Percentiles rank a stretch among this genome's conserved stretches.
Evolutionary conservation across 2,113 vertebrate species (phyloP).

Genomic region (Pollimyrus isidori): DNA sequence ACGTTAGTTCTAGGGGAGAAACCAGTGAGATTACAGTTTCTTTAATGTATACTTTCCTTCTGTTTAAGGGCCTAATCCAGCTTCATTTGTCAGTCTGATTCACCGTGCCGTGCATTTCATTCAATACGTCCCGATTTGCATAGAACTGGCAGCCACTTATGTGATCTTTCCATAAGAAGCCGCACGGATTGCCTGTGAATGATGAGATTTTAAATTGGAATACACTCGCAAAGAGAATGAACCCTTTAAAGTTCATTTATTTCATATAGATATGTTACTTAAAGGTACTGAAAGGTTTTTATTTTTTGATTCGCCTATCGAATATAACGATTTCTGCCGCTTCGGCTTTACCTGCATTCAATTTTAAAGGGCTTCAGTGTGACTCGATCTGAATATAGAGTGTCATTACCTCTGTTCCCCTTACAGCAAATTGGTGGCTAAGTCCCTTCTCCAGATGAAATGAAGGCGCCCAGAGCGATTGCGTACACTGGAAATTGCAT

Average conservation of each 20-base stretch:
- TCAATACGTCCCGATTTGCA: slow-evolving; percentile 73
- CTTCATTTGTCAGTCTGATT: slow-evolving; percentile 75
- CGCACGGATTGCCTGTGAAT: slow-evolving; percentile 73
- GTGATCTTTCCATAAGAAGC: slow-evolving; percentile 65
- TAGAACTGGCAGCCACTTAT: slow-evolving; percentile 73
- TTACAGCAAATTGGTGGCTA: slow-evolving; percentile 57
- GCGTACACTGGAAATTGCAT: slow-evolving; percentile 2
- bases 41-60: slow-evolving; percentile 37
- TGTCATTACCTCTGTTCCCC: slow-evolving; percentile 63
- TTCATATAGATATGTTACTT: slow-evolving; percentile 75
- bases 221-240: slow-evolving; percentile 73
- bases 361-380: slow-evolving; percentile 68
- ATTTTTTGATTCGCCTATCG: slow-evolving; percentile 70
- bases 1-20: slow-evolving; percentile 40
- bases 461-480: slow-evolving; percentile 31
- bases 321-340: slow-evolving; percentile 67
- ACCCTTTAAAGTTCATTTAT: slow-evolving; percentile 74
- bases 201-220: slow-evolving; percentile 80
- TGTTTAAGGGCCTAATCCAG: slow-evolving; percentile 51
- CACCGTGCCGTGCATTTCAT: slow-evolving; percentile 69
- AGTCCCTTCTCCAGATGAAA: slow-evolving; percentile 52
- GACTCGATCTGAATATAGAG: slow-evolving; percentile 67
- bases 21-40: slow-evolving; percentile 48
- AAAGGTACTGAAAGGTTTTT: slow-evolving; percentile 74
- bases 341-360: slow-evolving; percentile 61